Conservation (phyloP, 2,888 invertebrate genomes). For the Plebejus melissa region DNA sequence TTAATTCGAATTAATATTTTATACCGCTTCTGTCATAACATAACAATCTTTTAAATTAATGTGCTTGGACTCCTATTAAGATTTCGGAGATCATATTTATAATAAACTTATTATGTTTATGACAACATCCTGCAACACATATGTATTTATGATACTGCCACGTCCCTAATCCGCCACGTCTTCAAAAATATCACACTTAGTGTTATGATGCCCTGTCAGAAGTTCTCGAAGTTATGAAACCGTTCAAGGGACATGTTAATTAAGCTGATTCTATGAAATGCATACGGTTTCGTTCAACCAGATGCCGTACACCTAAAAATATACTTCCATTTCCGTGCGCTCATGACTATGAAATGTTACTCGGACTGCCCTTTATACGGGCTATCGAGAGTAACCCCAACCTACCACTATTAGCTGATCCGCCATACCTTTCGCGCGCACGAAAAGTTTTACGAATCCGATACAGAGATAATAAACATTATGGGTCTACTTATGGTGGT, state of each 20-base stretch:
- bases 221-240: slow-evolving; percentile 61
- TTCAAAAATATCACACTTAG: slow-evolving; percentile 41
- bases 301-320: slow-evolving; percentile 73
- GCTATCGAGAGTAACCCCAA: slow-evolving; percentile 65
- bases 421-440: slow-evolving; percentile 45
- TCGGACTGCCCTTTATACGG: slow-evolving; percentile 63
- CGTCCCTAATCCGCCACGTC: slow-evolving; percentile 42
- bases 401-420: slow-evolving; percentile 53
- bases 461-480: slow-evolving; percentile 50
- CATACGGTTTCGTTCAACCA: slow-evolving; percentile 55
- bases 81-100: slow-evolving; percentile 34
- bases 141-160: slow-evolving; percentile 33
- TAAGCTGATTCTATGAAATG: slow-evolving; percentile 71
- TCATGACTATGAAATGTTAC: slow-evolving; percentile 75
- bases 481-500: slow-evolving; percentile 55
- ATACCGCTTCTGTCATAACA: slow-evolving; percentile 10
- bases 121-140: slow-evolving; percentile 38
- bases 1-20: slow-evolving; percentile 11
- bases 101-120: slow-evolving; percentile 41
- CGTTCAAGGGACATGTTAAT: slow-evolving; percentile 66
- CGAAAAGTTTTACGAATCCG: slow-evolving; percentile 46
- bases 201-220: slow-evolving; percentile 53
- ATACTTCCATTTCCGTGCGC: slow-evolving; percentile 74
- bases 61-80: slow-evolving; percentile 4
- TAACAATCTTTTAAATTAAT: slow-evolving; percentile 1